These are phyloP conservation scores for Serinus canaria DNA, from an alignment of 2,113 vertebrate species.

Conservation along the genomic window DNA sequence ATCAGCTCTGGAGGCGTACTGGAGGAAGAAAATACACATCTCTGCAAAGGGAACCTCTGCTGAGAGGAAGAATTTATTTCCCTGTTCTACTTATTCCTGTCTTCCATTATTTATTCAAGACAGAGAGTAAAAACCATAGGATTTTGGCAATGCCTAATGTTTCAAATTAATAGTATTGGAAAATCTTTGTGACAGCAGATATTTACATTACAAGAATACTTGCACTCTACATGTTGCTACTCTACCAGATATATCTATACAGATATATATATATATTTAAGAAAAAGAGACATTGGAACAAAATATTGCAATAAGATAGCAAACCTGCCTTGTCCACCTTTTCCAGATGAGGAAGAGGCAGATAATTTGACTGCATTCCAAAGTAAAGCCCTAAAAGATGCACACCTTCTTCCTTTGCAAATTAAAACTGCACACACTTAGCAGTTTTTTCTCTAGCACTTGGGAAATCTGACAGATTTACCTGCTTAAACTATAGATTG, in stretches of 20 bases:
- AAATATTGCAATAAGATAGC: neutral
- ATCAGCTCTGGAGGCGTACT: neutral
- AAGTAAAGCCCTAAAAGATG: neutral
- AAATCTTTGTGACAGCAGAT: constrained; percentile 12
- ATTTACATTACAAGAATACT: neutral
- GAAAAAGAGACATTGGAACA: neutral
- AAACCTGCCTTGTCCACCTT: neutral
- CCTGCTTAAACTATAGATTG: neutral
- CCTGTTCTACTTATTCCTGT: neutral
- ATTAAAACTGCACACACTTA: neutral
- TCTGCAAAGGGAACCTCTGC: neutral
- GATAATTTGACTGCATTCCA: neutral
- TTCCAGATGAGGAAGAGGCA: neutral
- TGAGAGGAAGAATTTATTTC: constrained; percentile 34
- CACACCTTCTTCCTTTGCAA: neutral
- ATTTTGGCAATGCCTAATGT: constrained; percentile 22
- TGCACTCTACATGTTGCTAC: neutral
- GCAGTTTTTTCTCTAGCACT: neutral
- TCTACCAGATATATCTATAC: neutral
- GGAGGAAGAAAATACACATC: neutral
- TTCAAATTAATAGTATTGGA: neutral
- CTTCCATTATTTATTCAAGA: constrained; percentile 39
- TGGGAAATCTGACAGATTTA: neutral
- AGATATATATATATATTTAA: neutral
- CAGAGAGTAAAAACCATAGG: neutral